A percentile compares a stretch with the other conserved stretches of the same genome.
Evolutionary conservation across 2,797 vertebrate genomes (phyloP).

Genomic region (Echiichthys vipera): DNA sequence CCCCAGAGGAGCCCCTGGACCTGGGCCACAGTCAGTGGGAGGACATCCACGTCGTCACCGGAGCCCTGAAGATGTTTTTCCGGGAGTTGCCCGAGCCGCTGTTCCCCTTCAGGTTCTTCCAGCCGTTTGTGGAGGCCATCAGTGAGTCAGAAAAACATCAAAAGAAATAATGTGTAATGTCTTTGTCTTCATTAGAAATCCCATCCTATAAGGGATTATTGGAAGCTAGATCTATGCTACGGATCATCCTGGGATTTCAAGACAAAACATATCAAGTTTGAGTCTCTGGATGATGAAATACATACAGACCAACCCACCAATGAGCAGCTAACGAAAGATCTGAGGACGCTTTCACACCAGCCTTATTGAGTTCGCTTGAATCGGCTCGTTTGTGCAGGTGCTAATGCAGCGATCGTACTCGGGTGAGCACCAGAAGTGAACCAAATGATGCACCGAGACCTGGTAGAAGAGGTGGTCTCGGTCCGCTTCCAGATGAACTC

Average conservation of each 20-base stretch:
- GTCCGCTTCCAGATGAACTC: too few relatives aligned
- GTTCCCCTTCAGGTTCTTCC: conserved; percentile 94
- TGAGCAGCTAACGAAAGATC: too few relatives aligned
- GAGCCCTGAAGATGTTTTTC: conserved; percentile 99
- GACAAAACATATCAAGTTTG: not conserved
- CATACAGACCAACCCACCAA: too few relatives aligned
- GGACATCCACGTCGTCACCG: conserved; percentile 97
- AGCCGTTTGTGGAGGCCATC: conserved; percentile 92
- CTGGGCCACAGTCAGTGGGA: conserved; percentile 98
- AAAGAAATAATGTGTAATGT: not conserved
- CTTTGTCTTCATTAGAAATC: not conserved
- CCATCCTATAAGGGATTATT: not conserved
- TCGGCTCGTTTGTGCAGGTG: too few relatives aligned
- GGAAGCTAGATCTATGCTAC: not conserved
- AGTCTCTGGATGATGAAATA: too few relatives aligned
- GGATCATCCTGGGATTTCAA: not conserved
- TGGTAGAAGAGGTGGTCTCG: too few relatives aligned
- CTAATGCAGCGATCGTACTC: too few relatives aligned
- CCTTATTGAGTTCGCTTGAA: too few relatives aligned
- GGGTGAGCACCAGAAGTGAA: too few relatives aligned
- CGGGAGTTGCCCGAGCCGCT: conserved; percentile 96
- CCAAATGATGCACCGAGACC: too few relatives aligned
- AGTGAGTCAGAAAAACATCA: conserved; percentile 88
- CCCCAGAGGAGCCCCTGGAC: conserved; percentile 96
- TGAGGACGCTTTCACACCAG: too few relatives aligned